Conservation (phyloP, 2,888 invertebrate genomes). For the Pomacea canaliculata region DNA sequence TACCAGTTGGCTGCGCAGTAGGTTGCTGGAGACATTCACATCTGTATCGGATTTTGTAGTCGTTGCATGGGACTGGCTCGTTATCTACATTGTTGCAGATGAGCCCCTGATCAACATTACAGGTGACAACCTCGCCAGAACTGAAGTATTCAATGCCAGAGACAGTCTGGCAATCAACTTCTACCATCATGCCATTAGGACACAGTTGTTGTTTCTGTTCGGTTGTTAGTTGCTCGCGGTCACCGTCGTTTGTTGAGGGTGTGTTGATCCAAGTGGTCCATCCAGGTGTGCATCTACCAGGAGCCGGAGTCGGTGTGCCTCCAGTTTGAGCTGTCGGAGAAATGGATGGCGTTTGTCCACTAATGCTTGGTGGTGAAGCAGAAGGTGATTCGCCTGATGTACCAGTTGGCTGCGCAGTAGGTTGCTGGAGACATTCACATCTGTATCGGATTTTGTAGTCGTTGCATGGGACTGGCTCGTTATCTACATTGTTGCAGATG, state of each 20-base stretch:
- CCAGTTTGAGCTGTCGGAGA: background rate
- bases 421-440: no score
- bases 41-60: conserved; percentile 64
- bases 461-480: no score
- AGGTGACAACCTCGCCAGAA: conserved; percentile 50
- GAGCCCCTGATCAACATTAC: conserved; percentile 78
- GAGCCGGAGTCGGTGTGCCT: no score
- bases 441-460: no score
- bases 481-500: no score
- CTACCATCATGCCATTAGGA: conserved; percentile 49
- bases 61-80: conserved; percentile 49
- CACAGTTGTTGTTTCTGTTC: conserved; percentile 47
- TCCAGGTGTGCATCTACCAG: no score
- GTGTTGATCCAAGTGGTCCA: conserved; percentile 38
- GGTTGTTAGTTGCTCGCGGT: conserved; percentile 48
- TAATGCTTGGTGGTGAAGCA: conserved; percentile 39
- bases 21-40: conserved; percentile 67
- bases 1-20: no score
- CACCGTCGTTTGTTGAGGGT: conserved; percentile 47
- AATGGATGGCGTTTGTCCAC: background rate
- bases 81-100: conserved; percentile 73
- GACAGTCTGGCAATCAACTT: conserved; percentile 54
- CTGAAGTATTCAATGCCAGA: conserved; percentile 37
- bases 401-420: no score
- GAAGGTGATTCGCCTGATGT: no score